phyloP scores from a whole-genome alignment of 2,113 vertebrate species.

The Rhabdornis inornatus region DNA sequence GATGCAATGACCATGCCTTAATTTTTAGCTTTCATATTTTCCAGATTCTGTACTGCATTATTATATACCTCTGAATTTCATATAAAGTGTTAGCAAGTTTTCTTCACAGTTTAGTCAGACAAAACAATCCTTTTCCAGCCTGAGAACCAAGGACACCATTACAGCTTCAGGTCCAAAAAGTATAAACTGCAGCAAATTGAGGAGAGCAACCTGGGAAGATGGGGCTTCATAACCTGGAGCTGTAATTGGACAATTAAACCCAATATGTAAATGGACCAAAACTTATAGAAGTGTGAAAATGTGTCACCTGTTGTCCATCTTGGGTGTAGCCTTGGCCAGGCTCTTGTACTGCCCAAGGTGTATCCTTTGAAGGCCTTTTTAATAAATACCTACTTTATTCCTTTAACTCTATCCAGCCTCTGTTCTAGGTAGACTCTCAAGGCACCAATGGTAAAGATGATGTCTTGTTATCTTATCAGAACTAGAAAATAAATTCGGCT shows the following conservation, averaged over 20 bases:
- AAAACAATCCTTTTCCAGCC: too few species aligned
- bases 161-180: too few species aligned
- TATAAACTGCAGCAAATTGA: too few species aligned
- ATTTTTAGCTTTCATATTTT: background rate
- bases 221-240: too few species aligned
- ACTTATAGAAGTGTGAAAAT: background rate
- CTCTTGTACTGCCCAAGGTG: background rate
- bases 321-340: background rate
- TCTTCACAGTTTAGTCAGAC: background rate
- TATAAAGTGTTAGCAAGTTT: background rate
- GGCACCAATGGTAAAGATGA: background rate
- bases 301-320: background rate
- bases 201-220: too few species aligned
- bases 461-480: background rate
- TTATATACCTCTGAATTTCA: background rate
- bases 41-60: background rate
- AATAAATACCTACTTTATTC: background rate
- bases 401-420: background rate
- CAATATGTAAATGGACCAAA: background rate
- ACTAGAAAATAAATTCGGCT: background rate
- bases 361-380: background rate
- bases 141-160: too few species aligned
- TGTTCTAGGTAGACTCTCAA: background rate
- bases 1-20: background rate
- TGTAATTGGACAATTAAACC: background rate